Evolutionary conservation across 2,888 invertebrate genomes (phyloP).

Genomic region (Eremobia ochroleuca): DNA sequence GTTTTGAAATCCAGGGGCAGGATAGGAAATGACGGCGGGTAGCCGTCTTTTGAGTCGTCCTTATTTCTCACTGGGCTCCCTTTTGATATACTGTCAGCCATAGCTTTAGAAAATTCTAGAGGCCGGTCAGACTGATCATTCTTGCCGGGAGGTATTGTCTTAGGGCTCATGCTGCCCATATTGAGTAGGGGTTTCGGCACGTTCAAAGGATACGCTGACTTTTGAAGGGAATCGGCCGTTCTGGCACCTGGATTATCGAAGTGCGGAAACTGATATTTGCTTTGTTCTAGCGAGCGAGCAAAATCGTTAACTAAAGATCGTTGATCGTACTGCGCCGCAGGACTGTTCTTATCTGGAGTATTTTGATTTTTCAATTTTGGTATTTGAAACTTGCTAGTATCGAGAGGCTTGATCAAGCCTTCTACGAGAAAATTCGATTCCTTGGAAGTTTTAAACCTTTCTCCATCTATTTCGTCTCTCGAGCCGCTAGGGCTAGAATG

Average conservation of each 20-base stretch:
- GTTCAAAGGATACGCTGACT: conserved; percentile 86
- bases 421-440: conserved; percentile 93
- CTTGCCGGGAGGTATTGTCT: conserved; percentile 80
- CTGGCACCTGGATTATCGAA: conserved; percentile 82
- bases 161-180: conserved; percentile 87
- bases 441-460: conserved; percentile 92
- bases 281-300: conserved; percentile 84
- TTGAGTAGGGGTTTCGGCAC: conserved; percentile 88
- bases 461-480: conserved; percentile 92
- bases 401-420: conserved; percentile 94
- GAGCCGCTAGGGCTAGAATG: conserved; percentile 93
- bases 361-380: conserved; percentile 93
- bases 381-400: conserved; percentile 96
- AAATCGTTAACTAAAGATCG: conserved; percentile 88
- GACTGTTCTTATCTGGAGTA: conserved; percentile 87
- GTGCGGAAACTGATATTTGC: conserved; percentile 87
- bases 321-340: conserved; percentile 84
- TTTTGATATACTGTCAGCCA: conserved; percentile 84
- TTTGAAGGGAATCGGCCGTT: conserved; percentile 82
- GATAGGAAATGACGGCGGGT: conserved; percentile 80
- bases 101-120: conserved; percentile 83
- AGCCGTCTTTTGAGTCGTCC: conserved; percentile 84
- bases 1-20: conserved; percentile 88
- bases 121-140: conserved; percentile 81
- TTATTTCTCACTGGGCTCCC: conserved; percentile 83